Percentiles rank a stretch among this genome's conserved stretches.
These are phyloP conservation scores for Acrossocheilus wenchowensis DNA, from an alignment of 2,797 vertebrate genomes.

Conservation along the genomic window DNA sequence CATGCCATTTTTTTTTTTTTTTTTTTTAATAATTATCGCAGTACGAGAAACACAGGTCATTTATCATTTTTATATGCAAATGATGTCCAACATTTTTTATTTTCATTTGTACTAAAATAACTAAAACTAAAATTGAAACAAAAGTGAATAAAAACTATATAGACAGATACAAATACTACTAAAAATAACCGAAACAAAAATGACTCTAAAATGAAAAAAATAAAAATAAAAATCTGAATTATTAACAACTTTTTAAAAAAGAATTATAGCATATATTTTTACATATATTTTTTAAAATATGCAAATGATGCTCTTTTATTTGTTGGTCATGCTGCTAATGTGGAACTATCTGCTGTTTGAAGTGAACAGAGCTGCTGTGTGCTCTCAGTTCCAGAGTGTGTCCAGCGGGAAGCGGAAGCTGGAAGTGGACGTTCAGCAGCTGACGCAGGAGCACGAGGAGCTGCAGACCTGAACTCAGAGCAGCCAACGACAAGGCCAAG, in stretches of 20 bases:
- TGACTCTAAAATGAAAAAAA: no score
- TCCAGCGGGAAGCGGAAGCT: conserved; percentile 83
- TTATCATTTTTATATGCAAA: no score
- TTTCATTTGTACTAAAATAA: no score
- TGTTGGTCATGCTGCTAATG: background rate
- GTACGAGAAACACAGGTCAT: background rate
- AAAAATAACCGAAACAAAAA: no score
- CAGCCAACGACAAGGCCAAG: conserved; percentile 79
- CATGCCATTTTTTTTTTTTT: no score
- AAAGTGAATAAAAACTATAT: background rate
- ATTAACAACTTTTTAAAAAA: no score
- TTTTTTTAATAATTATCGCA: background rate
- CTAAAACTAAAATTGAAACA: no score
- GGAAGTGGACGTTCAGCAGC: conserved; percentile 83
- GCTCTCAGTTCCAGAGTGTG: conserved; percentile 76
- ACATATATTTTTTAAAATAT: no score
- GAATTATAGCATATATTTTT: background rate
- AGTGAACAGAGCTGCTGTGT: background rate
- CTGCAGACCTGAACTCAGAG: conserved; percentile 75
- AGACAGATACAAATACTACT: no score
- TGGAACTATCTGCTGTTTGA: background rate
- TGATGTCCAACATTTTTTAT: no score
- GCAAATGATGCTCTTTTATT: background rate
- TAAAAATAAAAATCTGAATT: no score
- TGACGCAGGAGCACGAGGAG: conserved; percentile 83